These are phyloP conservation scores for Helicoverpa assulta DNA, from an alignment of 2,888 invertebrate genomes.

Conservation along the genomic window DNA sequence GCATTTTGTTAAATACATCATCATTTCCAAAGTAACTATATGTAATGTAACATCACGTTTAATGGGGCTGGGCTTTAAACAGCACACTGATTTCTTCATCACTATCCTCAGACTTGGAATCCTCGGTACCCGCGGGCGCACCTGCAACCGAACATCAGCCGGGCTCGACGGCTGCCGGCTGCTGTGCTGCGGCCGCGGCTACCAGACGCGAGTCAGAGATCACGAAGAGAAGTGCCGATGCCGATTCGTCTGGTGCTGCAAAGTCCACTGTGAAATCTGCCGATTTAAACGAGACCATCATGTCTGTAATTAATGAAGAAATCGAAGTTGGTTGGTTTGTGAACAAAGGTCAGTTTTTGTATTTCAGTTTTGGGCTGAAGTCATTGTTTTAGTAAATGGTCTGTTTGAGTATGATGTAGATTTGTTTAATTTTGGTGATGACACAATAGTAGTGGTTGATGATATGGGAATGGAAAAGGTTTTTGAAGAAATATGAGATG, in stretches of 20 bases:
- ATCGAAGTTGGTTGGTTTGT: neutral
- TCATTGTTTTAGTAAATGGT: conserved; percentile 26
- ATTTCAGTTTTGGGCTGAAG: conserved; percentile 22
- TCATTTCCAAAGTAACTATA: too few relatives aligned
- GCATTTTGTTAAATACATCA: too few relatives aligned
- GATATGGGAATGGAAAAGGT: neutral
- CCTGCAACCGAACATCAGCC: conserved; percentile 95
- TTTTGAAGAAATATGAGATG: neutral
- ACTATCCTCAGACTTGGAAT: conserved; percentile 92
- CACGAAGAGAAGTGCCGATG: conserved; percentile 97
- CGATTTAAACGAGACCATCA: conserved; percentile 95
- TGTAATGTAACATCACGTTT: too few relatives aligned
- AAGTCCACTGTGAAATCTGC: conserved; percentile 96
- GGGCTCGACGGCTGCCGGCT: conserved; percentile 96
- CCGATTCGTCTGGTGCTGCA: conserved; percentile 97
- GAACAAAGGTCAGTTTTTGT: neutral
- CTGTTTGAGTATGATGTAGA: conserved; percentile 5
- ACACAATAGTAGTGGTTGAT: conserved; percentile 7
- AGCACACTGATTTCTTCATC: neutral
- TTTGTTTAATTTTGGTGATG: conserved; percentile 6
- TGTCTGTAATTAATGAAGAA: conserved; percentile 93
- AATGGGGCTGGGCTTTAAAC: too few relatives aligned
- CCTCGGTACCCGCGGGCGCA: conserved; percentile 94
- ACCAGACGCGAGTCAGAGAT: conserved; percentile 95
- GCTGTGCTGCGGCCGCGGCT: conserved; percentile 97